phyloP scores from a whole-genome alignment of 2,888 invertebrate genomes.

The Actias luna region DNA sequence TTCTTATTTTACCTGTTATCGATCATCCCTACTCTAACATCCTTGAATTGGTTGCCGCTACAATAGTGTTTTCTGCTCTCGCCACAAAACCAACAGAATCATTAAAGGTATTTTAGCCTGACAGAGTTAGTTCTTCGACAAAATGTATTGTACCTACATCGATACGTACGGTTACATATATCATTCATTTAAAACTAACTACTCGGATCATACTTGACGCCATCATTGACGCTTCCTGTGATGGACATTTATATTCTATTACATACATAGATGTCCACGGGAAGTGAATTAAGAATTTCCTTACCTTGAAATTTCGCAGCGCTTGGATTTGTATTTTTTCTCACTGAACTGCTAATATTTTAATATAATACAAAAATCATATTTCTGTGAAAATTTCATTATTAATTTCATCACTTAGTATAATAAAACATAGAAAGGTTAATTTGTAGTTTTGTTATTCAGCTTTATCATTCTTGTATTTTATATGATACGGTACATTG shows the following conservation, averaged over 20 bases:
- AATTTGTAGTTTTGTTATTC: too few relatives aligned
- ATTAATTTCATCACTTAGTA: too few relatives aligned
- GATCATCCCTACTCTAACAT: too few relatives aligned
- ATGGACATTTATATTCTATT: background rate
- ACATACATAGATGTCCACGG: background rate
- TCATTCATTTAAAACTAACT: constrained; percentile 23
- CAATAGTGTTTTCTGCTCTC: too few relatives aligned
- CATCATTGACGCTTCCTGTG: constrained; percentile 48
- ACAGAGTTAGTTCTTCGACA: too few relatives aligned
- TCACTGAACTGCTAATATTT: background rate
- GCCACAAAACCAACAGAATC: too few relatives aligned
- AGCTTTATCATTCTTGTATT: too few relatives aligned
- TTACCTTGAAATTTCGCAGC: background rate
- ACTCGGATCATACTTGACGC: constrained; percentile 18
- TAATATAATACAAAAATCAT: background rate
- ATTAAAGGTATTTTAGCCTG: too few relatives aligned
- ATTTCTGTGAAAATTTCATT: too few relatives aligned
- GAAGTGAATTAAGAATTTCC: background rate
- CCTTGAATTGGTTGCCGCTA: too few relatives aligned
- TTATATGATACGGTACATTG: background rate
- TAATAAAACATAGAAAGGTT: too few relatives aligned
- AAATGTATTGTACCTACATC: background rate
- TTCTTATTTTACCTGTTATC: too few relatives aligned
- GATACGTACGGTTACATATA: constrained; percentile 13
- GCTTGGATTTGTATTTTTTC: background rate